phyloP scores from a whole-genome alignment of 30 jellyfish, hydroid and myxozoan species.

The Clytia hemisphaerica region DNA sequence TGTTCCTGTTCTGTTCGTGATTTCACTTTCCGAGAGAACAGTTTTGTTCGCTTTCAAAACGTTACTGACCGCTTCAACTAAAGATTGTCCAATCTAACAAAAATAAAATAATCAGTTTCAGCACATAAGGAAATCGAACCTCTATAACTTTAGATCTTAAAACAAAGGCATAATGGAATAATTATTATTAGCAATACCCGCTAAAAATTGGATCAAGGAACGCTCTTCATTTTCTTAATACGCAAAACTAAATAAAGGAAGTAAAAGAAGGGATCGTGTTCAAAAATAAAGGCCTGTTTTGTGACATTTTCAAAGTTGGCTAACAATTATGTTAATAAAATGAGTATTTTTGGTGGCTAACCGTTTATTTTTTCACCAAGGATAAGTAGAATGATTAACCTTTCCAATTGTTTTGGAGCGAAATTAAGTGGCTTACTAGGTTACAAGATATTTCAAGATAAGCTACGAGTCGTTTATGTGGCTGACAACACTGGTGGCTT shows the following conservation, averaged over 20 bases:
- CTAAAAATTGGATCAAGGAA: neutral
- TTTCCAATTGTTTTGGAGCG: no score
- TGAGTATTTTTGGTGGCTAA: no score
- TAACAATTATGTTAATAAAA: no score
- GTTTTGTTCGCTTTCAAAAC: conserved; percentile 72
- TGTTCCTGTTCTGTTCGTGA: conserved; percentile 67
- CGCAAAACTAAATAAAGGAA: neutral
- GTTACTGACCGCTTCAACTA: conserved; percentile 85
- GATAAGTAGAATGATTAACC: no score
- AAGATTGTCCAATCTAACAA: conserved; percentile 76
- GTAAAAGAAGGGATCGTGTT: conserved; percentile 1
- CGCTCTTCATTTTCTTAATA: neutral
- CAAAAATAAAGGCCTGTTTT: no score
- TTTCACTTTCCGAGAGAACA: conserved; percentile 62
- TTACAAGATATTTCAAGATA: no score
- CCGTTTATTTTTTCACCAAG: no score
- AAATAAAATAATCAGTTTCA: neutral
- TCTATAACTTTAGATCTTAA: neutral
- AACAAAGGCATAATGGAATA: neutral
- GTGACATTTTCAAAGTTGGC: no score
- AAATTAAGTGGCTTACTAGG: no score
- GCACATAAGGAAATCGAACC: neutral
- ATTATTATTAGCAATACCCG: neutral
- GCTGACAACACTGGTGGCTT: no score
- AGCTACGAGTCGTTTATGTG: no score